These are phyloP conservation scores for Notoglanidium macrostoma DNA, from an alignment of 2,797 vertebrate species.

Conservation along the genomic window DNA sequence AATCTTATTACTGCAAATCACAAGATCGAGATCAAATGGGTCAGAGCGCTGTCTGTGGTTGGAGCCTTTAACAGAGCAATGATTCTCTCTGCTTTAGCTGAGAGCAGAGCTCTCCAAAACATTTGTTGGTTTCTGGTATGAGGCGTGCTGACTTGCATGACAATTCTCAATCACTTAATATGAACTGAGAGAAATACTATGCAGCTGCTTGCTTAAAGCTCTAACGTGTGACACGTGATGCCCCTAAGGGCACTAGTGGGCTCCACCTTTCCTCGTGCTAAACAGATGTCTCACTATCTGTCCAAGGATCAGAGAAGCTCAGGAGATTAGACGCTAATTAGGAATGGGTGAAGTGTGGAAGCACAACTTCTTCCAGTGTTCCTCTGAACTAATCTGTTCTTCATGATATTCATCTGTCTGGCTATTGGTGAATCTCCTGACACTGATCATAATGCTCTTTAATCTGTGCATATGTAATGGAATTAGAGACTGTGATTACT, in stretches of 20 bases:
- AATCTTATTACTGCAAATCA: conserved; percentile 29
- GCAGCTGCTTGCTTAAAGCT: conserved; percentile 15
- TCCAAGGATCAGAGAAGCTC: conserved; percentile 52
- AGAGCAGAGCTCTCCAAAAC: conserved; percentile 20
- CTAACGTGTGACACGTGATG: conserved; percentile 41
- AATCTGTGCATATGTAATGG: conserved; percentile 4
- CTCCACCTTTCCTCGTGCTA: conserved; percentile 25
- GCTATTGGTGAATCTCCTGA: conserved; percentile 2
- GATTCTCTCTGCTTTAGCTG: conserved; percentile 8
- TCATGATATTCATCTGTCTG: conserved; percentile 14
- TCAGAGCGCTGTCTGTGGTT: not conserved
- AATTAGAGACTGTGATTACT: conserved; percentile 4
- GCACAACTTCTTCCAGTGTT: conserved; percentile 23
- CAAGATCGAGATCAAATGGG: not conserved
- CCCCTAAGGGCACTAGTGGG: conserved; percentile 37
- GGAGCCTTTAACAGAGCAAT: not conserved
- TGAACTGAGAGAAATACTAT: conserved; percentile 52
- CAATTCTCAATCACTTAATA: conserved; percentile 53
- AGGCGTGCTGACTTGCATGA: conserved; percentile 39
- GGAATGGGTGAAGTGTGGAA: conserved; percentile 35
- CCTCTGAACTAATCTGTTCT: not conserved
- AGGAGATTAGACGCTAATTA: conserved; percentile 50
- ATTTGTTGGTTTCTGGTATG: conserved; percentile 37
- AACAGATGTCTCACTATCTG: conserved; percentile 46
- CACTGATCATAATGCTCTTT: conserved; percentile 1